A percentile compares a stretch with the other conserved stretches of the same genome.
phyloP scores from a whole-genome alignment of 2,797 vertebrate genomes.

The Schizothorax lantsangensis region DNA sequence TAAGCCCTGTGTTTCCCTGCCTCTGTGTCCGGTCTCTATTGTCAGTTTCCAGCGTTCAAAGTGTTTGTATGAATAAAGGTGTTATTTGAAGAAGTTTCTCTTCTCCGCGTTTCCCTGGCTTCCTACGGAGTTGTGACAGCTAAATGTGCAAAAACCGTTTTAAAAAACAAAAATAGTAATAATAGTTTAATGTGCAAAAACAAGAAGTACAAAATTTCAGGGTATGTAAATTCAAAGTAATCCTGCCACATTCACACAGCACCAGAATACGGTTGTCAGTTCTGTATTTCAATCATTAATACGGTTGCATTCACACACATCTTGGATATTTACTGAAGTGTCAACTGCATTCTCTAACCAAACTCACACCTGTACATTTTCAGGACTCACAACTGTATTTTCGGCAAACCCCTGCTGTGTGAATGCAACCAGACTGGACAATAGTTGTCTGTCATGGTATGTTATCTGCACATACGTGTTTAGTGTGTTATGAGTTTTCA shows the following conservation, averaged over 20 bases:
- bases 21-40: no score
- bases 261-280: neutral
- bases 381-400: neutral
- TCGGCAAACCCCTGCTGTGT: neutral
- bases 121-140: no score
- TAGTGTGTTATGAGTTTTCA: neutral
- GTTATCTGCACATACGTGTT: neutral
- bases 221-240: neutral
- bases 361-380: neutral
- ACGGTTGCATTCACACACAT: no score
- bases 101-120: no score
- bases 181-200: no score
- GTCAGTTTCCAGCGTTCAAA: no score
- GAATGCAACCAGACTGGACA: neutral
- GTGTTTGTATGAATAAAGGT: no score
- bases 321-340: neutral
- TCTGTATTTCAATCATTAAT: neutral
- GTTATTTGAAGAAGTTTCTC: no score
- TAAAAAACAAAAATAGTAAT: no score
- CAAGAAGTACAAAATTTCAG: no score
- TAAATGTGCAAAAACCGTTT: no score
- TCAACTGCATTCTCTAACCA: neutral
- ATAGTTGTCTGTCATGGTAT: neutral
- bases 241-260: neutral
- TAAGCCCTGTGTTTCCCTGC: no score